These are phyloP conservation scores for Tromatobia lineatoria DNA, from an alignment of 2,888 invertebrate genomes.

Conservation along the genomic window DNA sequence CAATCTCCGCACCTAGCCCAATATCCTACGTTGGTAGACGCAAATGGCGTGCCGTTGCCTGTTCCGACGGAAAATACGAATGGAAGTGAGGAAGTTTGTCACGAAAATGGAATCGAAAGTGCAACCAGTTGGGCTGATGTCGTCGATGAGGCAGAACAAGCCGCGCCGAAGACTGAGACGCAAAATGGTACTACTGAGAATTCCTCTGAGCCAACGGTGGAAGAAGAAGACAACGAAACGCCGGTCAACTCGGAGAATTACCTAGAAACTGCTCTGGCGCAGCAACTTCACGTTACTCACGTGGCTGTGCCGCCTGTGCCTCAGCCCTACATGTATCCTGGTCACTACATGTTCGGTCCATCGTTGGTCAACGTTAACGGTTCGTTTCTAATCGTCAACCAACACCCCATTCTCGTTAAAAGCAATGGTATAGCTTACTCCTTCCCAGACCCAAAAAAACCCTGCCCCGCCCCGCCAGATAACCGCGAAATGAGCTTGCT, in stretches of 20 bases:
- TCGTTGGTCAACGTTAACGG: constrained; percentile 86
- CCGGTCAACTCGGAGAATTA: constrained; percentile 68
- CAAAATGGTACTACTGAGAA: constrained; percentile 46
- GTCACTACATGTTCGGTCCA: constrained; percentile 86
- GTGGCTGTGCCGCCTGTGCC: constrained; percentile 78
- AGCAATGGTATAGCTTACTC: constrained; percentile 20
- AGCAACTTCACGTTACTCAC: constrained; percentile 80
- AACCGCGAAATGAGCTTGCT: constrained; percentile 43
- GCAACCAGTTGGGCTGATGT: constrained; percentile 77
- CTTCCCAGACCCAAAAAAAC: constrained; percentile 16
- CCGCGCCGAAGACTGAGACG: constrained; percentile 33
- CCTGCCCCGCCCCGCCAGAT: constrained; percentile 30
- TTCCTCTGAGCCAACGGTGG: constrained; percentile 17
- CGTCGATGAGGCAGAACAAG: constrained; percentile 75
- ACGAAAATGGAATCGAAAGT: constrained; percentile 75
- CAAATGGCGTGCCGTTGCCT: constrained; percentile 71
- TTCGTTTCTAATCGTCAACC: constrained; percentile 76
- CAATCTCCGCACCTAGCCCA: constrained; percentile 76
- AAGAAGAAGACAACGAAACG: constrained; percentile 57
- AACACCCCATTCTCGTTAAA: not conserved
- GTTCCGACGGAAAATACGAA: constrained; percentile 55
- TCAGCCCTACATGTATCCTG: constrained; percentile 86
- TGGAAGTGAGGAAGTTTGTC: constrained; percentile 59
- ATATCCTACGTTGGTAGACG: constrained; percentile 74
- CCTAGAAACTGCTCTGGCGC: constrained; percentile 74